A percentile compares a stretch with the other conserved stretches of the same genome.
phyloP scores from a whole-genome alignment of 2,888 invertebrate genomes.

The Conchocele bisecta region DNA sequence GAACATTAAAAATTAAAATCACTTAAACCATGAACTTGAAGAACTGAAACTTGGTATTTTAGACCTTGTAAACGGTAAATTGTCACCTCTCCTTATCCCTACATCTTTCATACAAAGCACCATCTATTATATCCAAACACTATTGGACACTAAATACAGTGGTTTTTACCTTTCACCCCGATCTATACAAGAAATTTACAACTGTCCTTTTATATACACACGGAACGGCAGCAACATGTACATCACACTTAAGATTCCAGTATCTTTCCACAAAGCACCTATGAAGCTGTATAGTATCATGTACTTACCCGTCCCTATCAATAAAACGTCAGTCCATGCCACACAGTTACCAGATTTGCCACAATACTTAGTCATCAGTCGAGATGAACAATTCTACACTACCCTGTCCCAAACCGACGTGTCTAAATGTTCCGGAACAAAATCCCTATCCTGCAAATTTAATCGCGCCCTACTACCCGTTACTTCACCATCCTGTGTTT shows the following conservation, averaged over 20 bases:
- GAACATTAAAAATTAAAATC: neutral
- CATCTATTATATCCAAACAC: neutral
- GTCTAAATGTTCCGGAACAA: neutral
- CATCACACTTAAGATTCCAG: slow-evolving; percentile 3
- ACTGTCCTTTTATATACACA: neutral
- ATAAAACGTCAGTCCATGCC: neutral
- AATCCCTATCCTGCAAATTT: neutral
- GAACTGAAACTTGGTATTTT: neutral
- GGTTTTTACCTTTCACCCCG: neutral
- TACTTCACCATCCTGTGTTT: neutral
- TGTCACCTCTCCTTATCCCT: neutral
- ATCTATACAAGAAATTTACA: neutral
- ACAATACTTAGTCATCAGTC: neutral
- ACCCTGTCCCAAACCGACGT: neutral
- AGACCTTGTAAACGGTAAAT: neutral
- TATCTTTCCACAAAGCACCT: neutral
- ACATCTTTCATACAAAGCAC: neutral
- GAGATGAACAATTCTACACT: slow-evolving; percentile 5
- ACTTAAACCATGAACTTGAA: slow-evolving; percentile 3
- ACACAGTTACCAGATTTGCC: neutral
- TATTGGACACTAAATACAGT: neutral
- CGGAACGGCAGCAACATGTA: neutral
- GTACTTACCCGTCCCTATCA: neutral
- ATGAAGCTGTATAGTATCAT: neutral
- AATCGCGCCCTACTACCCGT: neutral